These are phyloP conservation scores for Crax fasciolata DNA, from an alignment of 2,797 vertebrate genomes.

Conservation along the genomic window DNA sequence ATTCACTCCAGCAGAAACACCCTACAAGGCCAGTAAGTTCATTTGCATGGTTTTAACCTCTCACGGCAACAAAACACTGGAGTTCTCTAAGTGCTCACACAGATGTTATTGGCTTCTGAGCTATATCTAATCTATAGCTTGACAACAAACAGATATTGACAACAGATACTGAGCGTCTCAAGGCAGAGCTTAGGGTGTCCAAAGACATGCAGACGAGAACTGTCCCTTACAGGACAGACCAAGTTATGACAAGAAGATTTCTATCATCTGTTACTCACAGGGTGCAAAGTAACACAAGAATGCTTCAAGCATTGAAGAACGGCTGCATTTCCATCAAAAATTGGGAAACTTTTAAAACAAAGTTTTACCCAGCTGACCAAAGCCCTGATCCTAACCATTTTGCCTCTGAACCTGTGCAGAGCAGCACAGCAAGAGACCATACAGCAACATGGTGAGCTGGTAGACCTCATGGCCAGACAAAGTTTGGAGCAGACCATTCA, in stretches of 20 bases:
- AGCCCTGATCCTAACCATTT: rapidly evolving
- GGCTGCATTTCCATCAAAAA: not conserved
- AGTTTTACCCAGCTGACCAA: not conserved
- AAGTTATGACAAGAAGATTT: not conserved
- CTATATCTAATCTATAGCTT: not conserved
- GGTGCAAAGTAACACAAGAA: not conserved
- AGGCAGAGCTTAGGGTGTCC: not conserved
- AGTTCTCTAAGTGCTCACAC: not conserved
- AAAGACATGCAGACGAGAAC: not conserved
- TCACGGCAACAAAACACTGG: not conserved
- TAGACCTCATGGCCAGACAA: not conserved
- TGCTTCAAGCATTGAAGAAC: not conserved
- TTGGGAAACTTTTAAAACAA: not conserved
- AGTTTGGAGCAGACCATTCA: not conserved
- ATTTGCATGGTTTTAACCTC: not conserved
- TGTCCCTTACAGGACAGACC: not conserved
- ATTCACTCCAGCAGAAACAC: not conserved
- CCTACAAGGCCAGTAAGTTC: not conserved
- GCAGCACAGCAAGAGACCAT: not conserved
- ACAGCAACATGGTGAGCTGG: not conserved
- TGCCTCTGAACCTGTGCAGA: not conserved
- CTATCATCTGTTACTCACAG: not conserved
- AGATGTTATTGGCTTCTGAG: not conserved
- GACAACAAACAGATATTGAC: not conserved
- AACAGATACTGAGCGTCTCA: not conserved